These are phyloP conservation scores for Tragelaphus oryx DNA, from an alignment of 2,797 vertebrate genomes.

Conservation along the genomic window DNA sequence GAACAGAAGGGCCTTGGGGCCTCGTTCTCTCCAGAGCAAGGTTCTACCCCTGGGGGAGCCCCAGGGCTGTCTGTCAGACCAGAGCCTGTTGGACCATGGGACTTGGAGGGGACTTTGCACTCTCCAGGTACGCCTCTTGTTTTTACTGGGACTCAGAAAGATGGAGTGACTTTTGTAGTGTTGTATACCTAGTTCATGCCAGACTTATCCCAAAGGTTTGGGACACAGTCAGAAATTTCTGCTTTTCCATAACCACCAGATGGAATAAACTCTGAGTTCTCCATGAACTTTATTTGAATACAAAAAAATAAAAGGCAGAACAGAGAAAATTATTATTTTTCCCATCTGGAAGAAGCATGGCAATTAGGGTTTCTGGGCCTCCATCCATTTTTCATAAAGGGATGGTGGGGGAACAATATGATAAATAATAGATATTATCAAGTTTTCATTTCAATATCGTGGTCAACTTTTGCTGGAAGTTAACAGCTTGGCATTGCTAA, in stretches of 20 bases:
- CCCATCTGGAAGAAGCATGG: constrained; percentile 40
- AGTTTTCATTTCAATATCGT: not conserved
- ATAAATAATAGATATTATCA: constrained; percentile 34
- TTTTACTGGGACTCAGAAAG: not conserved
- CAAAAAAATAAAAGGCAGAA: not conserved
- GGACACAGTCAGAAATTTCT: not conserved
- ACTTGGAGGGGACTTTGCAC: no score
- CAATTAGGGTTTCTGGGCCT: constrained; percentile 55
- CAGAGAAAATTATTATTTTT: constrained; percentile 27
- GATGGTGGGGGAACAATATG: not conserved
- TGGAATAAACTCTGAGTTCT: not conserved
- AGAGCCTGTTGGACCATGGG: accelerated
- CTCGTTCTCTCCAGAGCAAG: not conserved
- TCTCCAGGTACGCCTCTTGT: not conserved
- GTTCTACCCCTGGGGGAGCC: not conserved
- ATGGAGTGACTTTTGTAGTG: not conserved
- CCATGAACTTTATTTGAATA: not conserved
- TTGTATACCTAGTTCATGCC: not conserved
- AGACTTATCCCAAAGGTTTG: not conserved
- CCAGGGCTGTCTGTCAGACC: not conserved
- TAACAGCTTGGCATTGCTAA: not conserved
- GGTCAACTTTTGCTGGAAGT: not conserved
- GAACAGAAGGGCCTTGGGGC: not conserved
- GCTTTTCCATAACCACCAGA: constrained; percentile 8
- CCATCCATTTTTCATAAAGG: constrained; percentile 38